Percentiles rank a stretch among this genome's conserved stretches.
These are phyloP conservation scores for Crotalus horridus DNA, from an alignment of 2,113 vertebrate genomes.

Conservation along the genomic window DNA sequence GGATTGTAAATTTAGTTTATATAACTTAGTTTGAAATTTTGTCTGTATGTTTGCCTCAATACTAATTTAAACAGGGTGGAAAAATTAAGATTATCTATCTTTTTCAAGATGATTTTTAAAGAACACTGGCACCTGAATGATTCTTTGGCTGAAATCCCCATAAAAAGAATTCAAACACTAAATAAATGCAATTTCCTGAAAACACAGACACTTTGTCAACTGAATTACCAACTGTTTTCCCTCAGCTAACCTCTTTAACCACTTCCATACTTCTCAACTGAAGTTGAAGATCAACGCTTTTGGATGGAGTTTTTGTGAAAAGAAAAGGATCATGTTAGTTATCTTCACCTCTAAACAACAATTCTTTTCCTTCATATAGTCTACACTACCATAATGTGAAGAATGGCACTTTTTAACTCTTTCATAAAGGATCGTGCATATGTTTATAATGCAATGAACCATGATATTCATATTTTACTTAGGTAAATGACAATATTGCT, in stretches of 20 bases:
- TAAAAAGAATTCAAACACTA: conserved; percentile 5
- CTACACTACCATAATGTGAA: neutral
- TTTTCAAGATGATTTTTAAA: conserved; percentile 12
- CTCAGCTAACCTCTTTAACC: neutral
- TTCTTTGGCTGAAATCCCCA: neutral
- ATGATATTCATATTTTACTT: neutral
- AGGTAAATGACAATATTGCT: neutral
- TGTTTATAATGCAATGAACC: neutral
- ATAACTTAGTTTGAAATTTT: neutral
- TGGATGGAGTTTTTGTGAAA: neutral
- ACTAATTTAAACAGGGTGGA: neutral
- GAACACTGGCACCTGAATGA: neutral
- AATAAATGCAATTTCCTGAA: conserved; percentile 12
- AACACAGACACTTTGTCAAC: neutral
- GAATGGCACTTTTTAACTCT: neutral
- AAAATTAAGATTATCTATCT: neutral
- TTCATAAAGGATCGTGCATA: neutral
- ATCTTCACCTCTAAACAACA: neutral
- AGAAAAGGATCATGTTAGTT: neutral
- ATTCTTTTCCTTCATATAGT: neutral
- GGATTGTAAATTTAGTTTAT: conserved; percentile 31
- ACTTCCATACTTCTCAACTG: neutral
- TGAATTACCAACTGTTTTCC: conserved; percentile 3
- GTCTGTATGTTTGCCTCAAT: neutral
- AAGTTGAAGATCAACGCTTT: neutral